Evolutionary conservation across 2,888 invertebrate genomes (phyloP), one percentile per base, ranked within the genome.

Genomic region (Tridacna gigas): DNA sequence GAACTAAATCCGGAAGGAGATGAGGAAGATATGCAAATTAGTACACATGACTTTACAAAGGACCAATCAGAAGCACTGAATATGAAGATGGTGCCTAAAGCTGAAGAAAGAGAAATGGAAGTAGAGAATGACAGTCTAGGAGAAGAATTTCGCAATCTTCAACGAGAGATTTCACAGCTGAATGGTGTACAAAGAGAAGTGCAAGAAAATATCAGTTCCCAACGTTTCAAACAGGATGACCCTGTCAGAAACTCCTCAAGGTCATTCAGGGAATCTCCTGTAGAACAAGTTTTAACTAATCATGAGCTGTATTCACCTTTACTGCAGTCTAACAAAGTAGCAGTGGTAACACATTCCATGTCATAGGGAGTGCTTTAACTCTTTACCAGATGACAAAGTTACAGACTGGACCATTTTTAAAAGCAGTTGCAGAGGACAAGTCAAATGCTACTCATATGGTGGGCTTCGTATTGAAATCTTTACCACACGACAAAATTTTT

Each of bases 301-400:
- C 82, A 84, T 67, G 80, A 82, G 11, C 56, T 82, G 56, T 82
- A 82, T 76, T 65, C 83, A 37, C 77, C 86, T 65, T 86, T 82
- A 37, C 74, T 82, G 79, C 84, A 74, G 26, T 22, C 45, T 84
- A 75, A 71, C n/a, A 74, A 73, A 63, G 73, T 82, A 74, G 71
- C 82, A 18, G 79, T 81, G 37, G 86, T 88, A 22, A 80, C 88
- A 82, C 88, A 88, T 88, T 88, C 88, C 85, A 83, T 85, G 82
- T 77, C 83, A 67, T 85, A 86, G 81, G n/a, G 18, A 20, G 56
- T 56, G 4, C 2, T 2, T 65, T 65, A 65, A 25, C 65, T 25
- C 65, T 22, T 65, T 65, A 22, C 25, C 65, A 65, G 15, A 65
- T 3, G 20, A 15, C 25, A 65, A 15, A 65, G 5, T 25, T 65